Percentiles rank a stretch among this genome's conserved stretches.
Evolutionary conservation across 2,888 invertebrate species (phyloP).

Genomic region (Phortica magna): DNA sequence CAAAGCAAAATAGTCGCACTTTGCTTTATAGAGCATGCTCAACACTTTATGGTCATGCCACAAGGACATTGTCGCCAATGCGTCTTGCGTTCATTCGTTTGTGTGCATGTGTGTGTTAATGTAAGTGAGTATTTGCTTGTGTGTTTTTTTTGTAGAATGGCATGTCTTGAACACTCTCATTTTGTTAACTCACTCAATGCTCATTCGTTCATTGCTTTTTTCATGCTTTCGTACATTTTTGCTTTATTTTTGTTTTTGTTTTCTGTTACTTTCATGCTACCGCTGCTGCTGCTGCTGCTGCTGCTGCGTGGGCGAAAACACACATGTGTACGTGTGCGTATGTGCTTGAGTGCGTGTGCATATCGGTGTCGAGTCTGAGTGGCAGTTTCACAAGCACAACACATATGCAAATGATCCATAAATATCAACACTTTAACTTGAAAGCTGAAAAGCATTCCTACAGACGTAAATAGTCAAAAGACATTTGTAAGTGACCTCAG

Average conservation of each 20-base stretch:
- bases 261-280: too few relatives aligned
- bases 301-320: neutral
- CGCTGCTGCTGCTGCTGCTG: too few relatives aligned
- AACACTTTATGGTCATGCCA: slow-evolving; percentile 22
- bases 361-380: slow-evolving; percentile 42
- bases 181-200: slow-evolving; percentile 30
- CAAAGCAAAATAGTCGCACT: neutral
- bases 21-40: slow-evolving; percentile 18
- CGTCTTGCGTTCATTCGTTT: neutral
- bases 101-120: neutral
- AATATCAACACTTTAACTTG: slow-evolving; percentile 65
- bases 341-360: neutral
- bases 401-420: slow-evolving; percentile 71
- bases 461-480: slow-evolving; percentile 32
- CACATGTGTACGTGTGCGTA: neutral
- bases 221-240: neutral
- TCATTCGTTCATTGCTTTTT: slow-evolving; percentile 6
- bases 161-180: slow-evolving; percentile 1
- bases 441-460: neutral
- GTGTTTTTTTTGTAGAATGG: neutral
- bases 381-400: slow-evolving; percentile 41
- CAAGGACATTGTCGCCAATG: slow-evolving; percentile 19
- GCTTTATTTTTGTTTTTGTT: too few relatives aligned
- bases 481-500: slow-evolving; percentile 63
- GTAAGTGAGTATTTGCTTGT: neutral